Percentiles rank a stretch among this genome's conserved stretches.
Conservation (phyloP, 2,888 invertebrate genomes). For the Tipula confusa region DNA sequence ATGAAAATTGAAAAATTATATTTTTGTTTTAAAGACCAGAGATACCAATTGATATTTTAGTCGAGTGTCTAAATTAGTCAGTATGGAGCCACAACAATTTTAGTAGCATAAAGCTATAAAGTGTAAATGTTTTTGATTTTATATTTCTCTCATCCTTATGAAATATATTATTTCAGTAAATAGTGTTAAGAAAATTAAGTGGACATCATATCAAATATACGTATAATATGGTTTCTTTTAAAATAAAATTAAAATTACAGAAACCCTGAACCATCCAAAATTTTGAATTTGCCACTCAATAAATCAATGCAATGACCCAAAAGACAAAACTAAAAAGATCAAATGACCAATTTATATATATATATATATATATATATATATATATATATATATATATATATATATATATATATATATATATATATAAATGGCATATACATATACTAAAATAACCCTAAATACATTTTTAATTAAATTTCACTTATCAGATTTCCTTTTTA, state of each 20-base stretch:
- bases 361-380: no score
- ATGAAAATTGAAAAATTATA: conserved; percentile 16
- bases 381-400: no score
- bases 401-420: no score
- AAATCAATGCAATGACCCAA: conserved; percentile 25
- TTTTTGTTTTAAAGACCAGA: not conserved
- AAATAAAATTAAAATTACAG: no score
- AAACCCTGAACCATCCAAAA: not conserved
- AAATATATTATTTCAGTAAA: not conserved
- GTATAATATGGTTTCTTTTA: not conserved
- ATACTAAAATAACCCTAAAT: not conserved
- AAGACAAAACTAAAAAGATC: not conserved
- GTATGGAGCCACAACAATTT: not conserved
- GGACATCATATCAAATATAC: not conserved
- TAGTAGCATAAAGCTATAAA: not conserved
- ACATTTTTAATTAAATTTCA: conserved; percentile 20
- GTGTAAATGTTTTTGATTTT: not conserved
- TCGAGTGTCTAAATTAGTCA: conserved; percentile 20
- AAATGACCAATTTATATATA: not conserved
- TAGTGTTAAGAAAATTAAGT: conserved; percentile 3
- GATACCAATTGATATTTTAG: not conserved
- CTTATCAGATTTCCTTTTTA: conserved; percentile 25
- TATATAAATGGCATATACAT: no score
- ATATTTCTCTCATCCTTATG: not conserved
- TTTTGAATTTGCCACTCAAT: not conserved